Evolutionary conservation across 2,113 vertebrate genomes (phyloP), one percentile per base, ranked within the genome.

Genomic region (Prunella himalayana): DNA sequence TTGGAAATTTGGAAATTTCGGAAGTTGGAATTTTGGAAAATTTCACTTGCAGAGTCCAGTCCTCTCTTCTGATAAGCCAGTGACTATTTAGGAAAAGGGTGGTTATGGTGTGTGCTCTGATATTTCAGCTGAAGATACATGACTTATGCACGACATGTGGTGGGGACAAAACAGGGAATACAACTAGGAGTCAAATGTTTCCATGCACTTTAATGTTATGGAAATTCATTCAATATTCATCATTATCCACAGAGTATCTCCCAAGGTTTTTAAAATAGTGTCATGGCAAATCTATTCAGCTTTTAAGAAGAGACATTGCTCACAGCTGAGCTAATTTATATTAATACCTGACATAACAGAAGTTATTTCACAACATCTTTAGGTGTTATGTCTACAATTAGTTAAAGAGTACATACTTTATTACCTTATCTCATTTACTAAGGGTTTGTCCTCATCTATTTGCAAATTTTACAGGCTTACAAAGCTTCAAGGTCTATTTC

Each of bases 151-250:
- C 24, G 44, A 65, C 30, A 28, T 61, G 51, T 76, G 42, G 9
- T 16, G 50, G n/a, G 25, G 78, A n/a, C 4, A 42, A 79, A 94
- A 33, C n/a, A 66, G 16, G 12, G 60, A 80, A 42, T 68, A 39
- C 35, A 92, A 53, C n/a, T 47, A 50, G 42, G 47, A 92, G 19
- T 90, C 47, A 82, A 88, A 77, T 60, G 24, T 80, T 91, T 64
- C n/a, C 7, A 25, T 80, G 35, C 44, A 59, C 37, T 75, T 89
- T 81, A 90, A 93, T 86, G 18, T 61, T 66, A 82, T 94, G 83
- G 50, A 94, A 96, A 94, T 91, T 82, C 94, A 92, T 94, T 94
- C 66, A 89, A 57, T 88, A 81, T 73, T 90, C 71, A 87, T 93
- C 54, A 71, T 81, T 95, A 92, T 86, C 92, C 89, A 64, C 31